Evolutionary conservation across 1,140 invertebrate genomes (phyloP), one percentile per base, ranked within the genome.

Genomic region (Choristoneura fumiferana): DNA sequence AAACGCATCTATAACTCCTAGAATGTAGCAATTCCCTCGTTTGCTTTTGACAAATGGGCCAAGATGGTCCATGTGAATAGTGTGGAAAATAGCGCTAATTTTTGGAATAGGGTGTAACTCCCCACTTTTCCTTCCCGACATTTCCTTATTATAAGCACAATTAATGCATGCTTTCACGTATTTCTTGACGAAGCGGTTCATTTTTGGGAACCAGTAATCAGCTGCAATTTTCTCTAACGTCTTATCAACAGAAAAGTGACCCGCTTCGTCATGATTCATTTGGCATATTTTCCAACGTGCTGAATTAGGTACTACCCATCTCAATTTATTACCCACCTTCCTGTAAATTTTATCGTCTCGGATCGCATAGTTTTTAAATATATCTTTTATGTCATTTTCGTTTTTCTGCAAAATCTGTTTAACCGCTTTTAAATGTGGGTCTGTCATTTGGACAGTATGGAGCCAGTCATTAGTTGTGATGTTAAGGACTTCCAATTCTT

Each of bases 1-100:
- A 65, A 84, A 86, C 1, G 55, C 71, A 62, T 84, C 78, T 4
- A 78, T 61, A 1, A 85, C 60, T 0, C 57, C 70, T 1, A 87
- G 65, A 8, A 84, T 64, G 60, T 81, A 66, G 10, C 55, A 45
- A 57, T 86, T 81, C 15, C 60, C 60, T 34, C 67, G 69, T 40
- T 65, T 69, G 8, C 63, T 71, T 22, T 49, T 33, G 3, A 60
- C 13, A 40, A 74, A 66, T 9, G 59, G 59, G 1, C 53, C 59
- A 4, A 55, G 18, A 49, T 60, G 59, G 39, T 60, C 59, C 14
- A 60, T 43, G 17, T 60, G 59, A 4, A 60, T 10, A 6, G 52
- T 55, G n/a, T 60, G 37, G 4, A 55, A 45, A 17, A 49, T 54
- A n/a, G 33, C 17, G 8, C 14, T 10, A 8, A 12, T 8, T 38